A percentile compares a stretch with the other conserved stretches of the same genome.
Conservation (phyloP, 2,888 invertebrate genomes). For the Lepidonotus clava region DNA sequence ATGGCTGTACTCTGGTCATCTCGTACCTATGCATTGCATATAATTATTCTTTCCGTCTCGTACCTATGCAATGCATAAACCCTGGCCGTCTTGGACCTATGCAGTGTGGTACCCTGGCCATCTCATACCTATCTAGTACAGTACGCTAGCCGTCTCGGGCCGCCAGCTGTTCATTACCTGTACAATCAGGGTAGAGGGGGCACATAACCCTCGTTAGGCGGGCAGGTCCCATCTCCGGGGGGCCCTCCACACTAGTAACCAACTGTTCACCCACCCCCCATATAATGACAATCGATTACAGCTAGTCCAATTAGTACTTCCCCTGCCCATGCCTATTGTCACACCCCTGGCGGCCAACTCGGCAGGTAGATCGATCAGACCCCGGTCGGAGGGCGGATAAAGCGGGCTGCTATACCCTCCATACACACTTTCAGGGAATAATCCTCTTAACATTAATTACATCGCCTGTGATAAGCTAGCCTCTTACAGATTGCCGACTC, state of each 20-base stretch:
- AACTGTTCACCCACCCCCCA: constrained; percentile 17
- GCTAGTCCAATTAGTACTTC: constrained; percentile 43
- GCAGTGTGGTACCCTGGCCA: neutral
- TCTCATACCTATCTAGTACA: neutral
- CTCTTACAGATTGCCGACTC: no score
- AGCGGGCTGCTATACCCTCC: neutral
- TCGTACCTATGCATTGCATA: no score
- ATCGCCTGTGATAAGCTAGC: no score
- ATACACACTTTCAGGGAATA: constrained; percentile 2
- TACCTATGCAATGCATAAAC: no score
- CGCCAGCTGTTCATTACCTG: no score
- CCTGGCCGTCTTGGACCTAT: neutral
- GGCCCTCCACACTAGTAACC: neutral
- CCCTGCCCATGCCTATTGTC: neutral
- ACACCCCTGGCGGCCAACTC: neutral
- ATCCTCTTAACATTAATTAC: constrained; percentile 11
- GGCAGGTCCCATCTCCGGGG: no score
- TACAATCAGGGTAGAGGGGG: neutral
- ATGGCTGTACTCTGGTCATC: no score
- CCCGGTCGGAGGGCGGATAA: neutral
- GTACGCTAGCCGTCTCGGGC: no score
- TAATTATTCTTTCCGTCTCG: no score
- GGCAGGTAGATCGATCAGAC: neutral
- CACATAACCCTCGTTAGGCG: no score
- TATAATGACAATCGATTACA: constrained; percentile 30